Evolutionary conservation across 2,113 vertebrate genomes (phyloP).

Genomic region (Baryphthengus martii): DNA sequence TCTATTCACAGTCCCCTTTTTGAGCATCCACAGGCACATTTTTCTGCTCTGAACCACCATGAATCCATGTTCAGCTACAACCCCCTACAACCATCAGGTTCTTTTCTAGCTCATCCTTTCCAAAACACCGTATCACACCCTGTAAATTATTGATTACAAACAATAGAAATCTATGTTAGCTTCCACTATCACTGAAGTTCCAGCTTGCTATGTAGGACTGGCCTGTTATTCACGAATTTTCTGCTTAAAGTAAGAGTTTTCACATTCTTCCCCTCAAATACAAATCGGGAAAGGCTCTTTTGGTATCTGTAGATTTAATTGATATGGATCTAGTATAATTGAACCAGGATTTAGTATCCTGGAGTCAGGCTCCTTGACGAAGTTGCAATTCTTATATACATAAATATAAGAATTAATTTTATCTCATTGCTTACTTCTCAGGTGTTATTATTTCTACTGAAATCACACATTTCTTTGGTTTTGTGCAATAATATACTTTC

Average conservation of each 20-base stretch:
- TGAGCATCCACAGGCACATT: background rate
- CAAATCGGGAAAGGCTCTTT: background rate
- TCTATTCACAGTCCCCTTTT: background rate
- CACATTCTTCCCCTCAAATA: background rate
- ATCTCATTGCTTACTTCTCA: background rate
- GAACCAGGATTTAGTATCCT: background rate
- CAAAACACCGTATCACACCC: background rate
- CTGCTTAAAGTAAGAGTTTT: background rate
- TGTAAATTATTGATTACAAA: background rate
- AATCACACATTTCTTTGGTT: background rate
- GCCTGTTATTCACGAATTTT: background rate
- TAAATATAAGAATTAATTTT: background rate
- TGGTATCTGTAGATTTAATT: background rate
- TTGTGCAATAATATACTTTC: background rate
- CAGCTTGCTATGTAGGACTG: background rate
- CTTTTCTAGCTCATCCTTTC: background rate
- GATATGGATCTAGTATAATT: too few species aligned
- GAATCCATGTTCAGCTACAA: background rate
- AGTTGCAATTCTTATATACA: background rate
- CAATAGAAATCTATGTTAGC: too few species aligned
- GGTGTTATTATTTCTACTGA: background rate
- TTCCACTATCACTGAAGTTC: background rate
- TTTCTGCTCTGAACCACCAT: background rate
- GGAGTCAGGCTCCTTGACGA: background rate
- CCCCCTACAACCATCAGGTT: background rate